Percentiles rank a stretch among this genome's conserved stretches.
phyloP scores from a whole-genome alignment of 37 sponge, comb jelly and placozoan genomes.

The Theonella swinhoei region DNA sequence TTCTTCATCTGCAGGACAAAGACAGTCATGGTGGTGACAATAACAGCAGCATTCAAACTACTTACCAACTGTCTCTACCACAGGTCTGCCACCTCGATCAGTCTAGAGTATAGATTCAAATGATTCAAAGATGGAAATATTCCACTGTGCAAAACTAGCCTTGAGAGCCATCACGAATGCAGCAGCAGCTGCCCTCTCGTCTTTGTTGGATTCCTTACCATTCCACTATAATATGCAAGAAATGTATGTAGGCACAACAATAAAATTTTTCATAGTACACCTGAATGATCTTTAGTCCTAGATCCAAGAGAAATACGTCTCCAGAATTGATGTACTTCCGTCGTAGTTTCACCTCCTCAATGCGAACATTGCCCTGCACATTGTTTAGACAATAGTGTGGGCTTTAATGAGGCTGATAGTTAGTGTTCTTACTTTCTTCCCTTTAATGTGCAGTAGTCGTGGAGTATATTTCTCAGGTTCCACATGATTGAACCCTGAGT shows the following conservation, averaged over 20 bases:
- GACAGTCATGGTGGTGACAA: not conserved
- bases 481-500: conserved; percentile 53
- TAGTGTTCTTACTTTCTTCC: conserved; percentile 6
- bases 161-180: conserved; percentile 14
- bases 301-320: conserved; percentile 63
- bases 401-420: not conserved
- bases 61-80: conserved; percentile 9
- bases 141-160: not conserved
- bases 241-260: not conserved
- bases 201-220: conserved; percentile 40
- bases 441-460: conserved; percentile 47
- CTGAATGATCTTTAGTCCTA: conserved; percentile 35
- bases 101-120: conserved; percentile 3
- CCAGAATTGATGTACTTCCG: conserved; percentile 36
- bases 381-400: not conserved
- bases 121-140: not conserved
- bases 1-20: conserved; percentile 35
- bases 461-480: conserved; percentile 50
- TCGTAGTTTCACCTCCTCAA: conserved; percentile 29
- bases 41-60: no score
- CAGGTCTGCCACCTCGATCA: conserved; percentile 38
- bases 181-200: conserved; percentile 23
- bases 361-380: conserved; percentile 18
- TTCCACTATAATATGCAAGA: conserved; percentile 21
- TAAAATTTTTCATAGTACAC: not conserved